A percentile compares a stretch with the other conserved stretches of the same genome.
Conservation (phyloP, 1,140 invertebrate species). For the Adelges cooleyi region DNA sequence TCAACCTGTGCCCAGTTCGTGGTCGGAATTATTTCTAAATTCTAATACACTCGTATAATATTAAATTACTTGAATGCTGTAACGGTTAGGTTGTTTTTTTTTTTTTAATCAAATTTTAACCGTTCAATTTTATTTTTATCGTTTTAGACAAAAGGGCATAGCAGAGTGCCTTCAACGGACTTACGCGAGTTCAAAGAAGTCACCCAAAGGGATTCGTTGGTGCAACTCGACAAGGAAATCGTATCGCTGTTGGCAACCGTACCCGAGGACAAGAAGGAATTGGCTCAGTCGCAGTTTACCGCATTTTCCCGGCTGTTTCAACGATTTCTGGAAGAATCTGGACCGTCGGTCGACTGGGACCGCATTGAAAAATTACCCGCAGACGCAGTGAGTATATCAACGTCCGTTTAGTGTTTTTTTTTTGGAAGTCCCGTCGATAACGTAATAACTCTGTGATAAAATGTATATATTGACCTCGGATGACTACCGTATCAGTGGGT, state of each 20-base stretch:
- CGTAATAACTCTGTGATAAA: too few relatives aligned
- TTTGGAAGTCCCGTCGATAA: too few relatives aligned
- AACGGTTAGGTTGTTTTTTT: too few relatives aligned
- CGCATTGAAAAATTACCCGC: constrained; percentile 79
- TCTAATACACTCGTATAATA: too few relatives aligned
- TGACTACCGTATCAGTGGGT: too few relatives aligned
- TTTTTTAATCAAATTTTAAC: too few relatives aligned
- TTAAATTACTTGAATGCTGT: too few relatives aligned
- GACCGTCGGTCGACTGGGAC: constrained; percentile 81
- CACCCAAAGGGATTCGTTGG: constrained; percentile 78
- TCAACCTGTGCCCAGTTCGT: too few relatives aligned
- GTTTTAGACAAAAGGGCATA: constrained; percentile 59
- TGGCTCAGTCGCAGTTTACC: constrained; percentile 53
- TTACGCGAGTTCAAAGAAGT: constrained; percentile 81
- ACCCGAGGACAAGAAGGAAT: constrained; percentile 43
- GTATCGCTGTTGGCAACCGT: constrained; percentile 57
- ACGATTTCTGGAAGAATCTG: constrained; percentile 72
- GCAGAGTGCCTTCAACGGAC: constrained; percentile 59
- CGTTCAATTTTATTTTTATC: too few relatives aligned
- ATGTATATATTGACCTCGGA: too few relatives aligned
- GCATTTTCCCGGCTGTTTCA: constrained; percentile 77
- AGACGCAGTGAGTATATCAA: constrained; percentile 52
- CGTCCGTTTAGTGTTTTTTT: too few relatives aligned
- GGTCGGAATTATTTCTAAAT: too few relatives aligned
- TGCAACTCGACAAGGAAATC: constrained; percentile 65